phyloP scores from a whole-genome alignment of 2,113 vertebrate species.

The Rhabdomys dilectus region DNA sequence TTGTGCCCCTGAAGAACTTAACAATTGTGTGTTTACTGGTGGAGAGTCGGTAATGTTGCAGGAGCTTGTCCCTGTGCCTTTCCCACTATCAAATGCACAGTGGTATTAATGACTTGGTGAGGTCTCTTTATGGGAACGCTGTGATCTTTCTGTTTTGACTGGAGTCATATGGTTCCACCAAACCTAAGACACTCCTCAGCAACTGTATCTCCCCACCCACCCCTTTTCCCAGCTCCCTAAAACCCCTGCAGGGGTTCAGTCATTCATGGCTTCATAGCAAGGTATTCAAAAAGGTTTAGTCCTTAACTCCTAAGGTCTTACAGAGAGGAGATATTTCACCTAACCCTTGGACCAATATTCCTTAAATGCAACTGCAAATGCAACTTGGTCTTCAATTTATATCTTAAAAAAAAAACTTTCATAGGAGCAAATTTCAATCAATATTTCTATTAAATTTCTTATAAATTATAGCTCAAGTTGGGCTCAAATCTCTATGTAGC shows the following conservation, averaged over 20 bases:
- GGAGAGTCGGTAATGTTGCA: background rate
- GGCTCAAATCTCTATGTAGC: background rate
- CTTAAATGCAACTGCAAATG: background rate
- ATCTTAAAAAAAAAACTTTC: background rate
- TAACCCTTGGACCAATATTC: background rate
- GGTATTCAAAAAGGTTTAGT: background rate
- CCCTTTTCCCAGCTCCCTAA: background rate
- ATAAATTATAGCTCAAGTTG: background rate
- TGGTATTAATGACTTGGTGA: background rate
- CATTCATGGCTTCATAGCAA: background rate
- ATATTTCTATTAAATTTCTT: background rate
- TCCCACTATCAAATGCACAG: background rate
- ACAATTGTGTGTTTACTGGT: background rate
- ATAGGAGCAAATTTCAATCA: background rate
- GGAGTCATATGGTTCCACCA: background rate
- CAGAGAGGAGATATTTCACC: background rate
- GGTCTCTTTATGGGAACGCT: background rate
- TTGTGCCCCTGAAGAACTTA: background rate
- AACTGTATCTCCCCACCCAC: background rate
- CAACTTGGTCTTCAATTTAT: background rate
- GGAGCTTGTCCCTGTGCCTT: background rate
- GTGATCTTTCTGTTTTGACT: background rate
- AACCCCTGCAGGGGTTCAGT: background rate
- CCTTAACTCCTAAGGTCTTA: background rate
- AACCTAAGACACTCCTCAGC: background rate